Percentiles rank a stretch among this genome's conserved stretches.
phyloP scores from a whole-genome alignment of 1,140 invertebrate genomes.

The Cecropterus lyciades region DNA sequence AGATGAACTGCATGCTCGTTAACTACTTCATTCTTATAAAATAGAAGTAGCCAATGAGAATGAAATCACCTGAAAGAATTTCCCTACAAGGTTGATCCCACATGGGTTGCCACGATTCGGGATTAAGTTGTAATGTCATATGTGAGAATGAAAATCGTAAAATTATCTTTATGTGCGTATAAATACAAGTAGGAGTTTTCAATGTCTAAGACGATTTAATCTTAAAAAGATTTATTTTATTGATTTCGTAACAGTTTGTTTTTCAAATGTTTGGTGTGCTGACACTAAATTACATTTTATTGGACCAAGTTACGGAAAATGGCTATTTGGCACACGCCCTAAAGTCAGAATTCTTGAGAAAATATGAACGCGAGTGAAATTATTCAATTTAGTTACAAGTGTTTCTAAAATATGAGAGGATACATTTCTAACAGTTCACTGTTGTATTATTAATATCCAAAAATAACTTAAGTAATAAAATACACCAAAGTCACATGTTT shows the following conservation, averaged over 20 bases:
- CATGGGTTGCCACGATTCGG: too few species aligned
- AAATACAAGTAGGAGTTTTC: too few species aligned
- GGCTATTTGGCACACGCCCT: slow-evolving; percentile 30
- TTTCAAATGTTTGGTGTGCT: slow-evolving; percentile 28
- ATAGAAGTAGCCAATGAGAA: too few species aligned
- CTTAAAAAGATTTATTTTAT: slow-evolving; percentile 5
- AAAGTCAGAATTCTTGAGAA: slow-evolving; percentile 7
- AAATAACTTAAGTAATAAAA: not conserved
- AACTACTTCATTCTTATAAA: too few species aligned
- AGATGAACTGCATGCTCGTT: too few species aligned
- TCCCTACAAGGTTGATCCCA: too few species aligned
- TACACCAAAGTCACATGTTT: too few species aligned
- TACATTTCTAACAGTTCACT: not conserved
- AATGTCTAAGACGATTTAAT: not conserved
- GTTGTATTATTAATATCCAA: not conserved
- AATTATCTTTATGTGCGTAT: too few species aligned
- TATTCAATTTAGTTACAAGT: slow-evolving; percentile 28
- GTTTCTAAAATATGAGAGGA: not conserved
- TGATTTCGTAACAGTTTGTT: slow-evolving; percentile 30
- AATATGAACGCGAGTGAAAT: slow-evolving; percentile 16
- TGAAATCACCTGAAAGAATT: too few species aligned
- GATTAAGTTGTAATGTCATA: too few species aligned
- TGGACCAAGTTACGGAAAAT: slow-evolving; percentile 27
- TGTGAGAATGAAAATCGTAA: too few species aligned
- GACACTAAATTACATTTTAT: slow-evolving; percentile 33